Base-by-base conservation (phyloP, 92 coral and sea anemone species). In the Anthopleura xanthogrammica region DNA sequence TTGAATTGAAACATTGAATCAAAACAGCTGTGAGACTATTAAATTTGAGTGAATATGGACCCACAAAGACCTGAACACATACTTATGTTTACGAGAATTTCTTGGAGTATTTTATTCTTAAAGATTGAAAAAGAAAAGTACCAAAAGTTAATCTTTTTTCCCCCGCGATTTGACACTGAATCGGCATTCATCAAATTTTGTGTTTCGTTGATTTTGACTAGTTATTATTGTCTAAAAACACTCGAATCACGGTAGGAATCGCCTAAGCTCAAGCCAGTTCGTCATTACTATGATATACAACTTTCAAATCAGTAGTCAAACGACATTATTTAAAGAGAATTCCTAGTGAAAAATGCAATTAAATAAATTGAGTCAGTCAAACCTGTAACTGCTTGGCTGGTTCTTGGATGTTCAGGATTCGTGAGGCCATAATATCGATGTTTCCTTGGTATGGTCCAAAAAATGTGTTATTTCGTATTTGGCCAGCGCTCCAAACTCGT, bases 371-470 rank as follows among this genome's bases (percentile, higher is more conserved):
- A 36, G 43, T 22, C 11, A 68, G 74, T 23, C 80, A 60, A 39
- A 85, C 88, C 88, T 85, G 42, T 55, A 50, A 78, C 24, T 52
- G 60, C 77, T 78, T 22, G 39, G 77, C 82, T 41, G 77, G 57
- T 16, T 85, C 83, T 54, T 85, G 88, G 23, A 46, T 22, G 12
- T 77, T 66, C 50, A 85, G 79, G 39, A 85, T 79, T 79, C 83
- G 52, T 0, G 60, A 23, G 14, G 60, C 79, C 78, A 85, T 68
- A 10, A 66, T 52, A 24, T 60, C 40, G 10, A 36, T 80, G 60
- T 85, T 57, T 8, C 88, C 88, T 85, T 55, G 62, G 73, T 72
- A 90, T 16, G 97, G 94, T 12, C 97, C 97, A 54, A 93, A 86
- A 58, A 86, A 84, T 57, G 80, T 88, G 57, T 90, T 90, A 83